These are phyloP conservation scores for Rostratula benghalensis DNA, from an alignment of 2,113 vertebrate species.

Conservation along the genomic window DNA sequence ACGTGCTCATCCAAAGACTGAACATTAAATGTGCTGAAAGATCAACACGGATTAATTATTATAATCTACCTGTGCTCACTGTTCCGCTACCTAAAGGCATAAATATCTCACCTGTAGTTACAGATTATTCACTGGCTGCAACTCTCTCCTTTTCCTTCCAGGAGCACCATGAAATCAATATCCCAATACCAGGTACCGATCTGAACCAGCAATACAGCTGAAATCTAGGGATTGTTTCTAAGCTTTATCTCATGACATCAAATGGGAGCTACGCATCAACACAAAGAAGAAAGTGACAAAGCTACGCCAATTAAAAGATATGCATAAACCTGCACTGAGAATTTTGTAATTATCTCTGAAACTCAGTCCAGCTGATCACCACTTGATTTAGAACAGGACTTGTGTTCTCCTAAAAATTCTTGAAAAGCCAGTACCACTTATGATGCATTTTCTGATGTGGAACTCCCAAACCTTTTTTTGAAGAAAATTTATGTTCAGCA, in stretches of 20 bases:
- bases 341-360: not conserved
- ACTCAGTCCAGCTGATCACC: not conserved
- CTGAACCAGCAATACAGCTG: not conserved
- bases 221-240: not conserved
- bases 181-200: not conserved
- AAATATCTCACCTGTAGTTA: not conserved
- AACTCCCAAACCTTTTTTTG: not conserved
- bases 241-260: not conserved
- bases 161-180: not conserved
- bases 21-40: not conserved
- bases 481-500: not conserved
- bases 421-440: not conserved
- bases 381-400: not conserved
- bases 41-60: not conserved
- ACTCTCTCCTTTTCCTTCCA: not conserved
- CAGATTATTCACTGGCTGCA: not conserved
- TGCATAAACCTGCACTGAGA: not conserved
- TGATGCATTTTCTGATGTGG: not conserved
- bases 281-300: not conserved
- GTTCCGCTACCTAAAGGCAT: not conserved
- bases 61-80: not conserved
- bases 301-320: not conserved
- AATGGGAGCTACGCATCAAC: not conserved
- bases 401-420: not conserved
- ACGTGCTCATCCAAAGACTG: not conserved